Evolutionary conservation across 2,113 vertebrate species (phyloP), one percentile per base, ranked within the genome.

Genomic region (Gasterosteus nipponicus): DNA sequence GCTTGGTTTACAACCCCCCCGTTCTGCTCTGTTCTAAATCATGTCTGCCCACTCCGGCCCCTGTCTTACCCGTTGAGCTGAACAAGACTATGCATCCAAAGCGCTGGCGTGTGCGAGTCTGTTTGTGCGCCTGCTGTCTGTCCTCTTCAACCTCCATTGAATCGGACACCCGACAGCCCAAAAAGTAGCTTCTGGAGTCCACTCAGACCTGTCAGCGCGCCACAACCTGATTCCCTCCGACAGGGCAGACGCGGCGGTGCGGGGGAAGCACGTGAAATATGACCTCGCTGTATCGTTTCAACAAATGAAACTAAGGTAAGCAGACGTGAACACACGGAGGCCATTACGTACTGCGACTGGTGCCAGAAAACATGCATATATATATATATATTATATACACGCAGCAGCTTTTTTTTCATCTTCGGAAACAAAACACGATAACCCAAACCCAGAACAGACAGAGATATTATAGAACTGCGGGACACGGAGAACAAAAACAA

Each of bases 131-230:
- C 39, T 59, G 61, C 42, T 69, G 73, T 80, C 69, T 62, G 81
- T 78, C 71, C 80, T 87, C 58, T 82, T 87, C 84, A 77, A 67
- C 75, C 81, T 84, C 75, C 77, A 89, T 90, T 83, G 90, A 71
- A 80, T 84, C 87, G 87, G 80, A 80, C 73, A 78, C 68, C 71
- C 81, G 65, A 75, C 57, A 80, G 78, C 74, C 83, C 18, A 18
- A 49, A 77, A 76, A 87, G 63, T 61, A 85, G 77, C 75, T 75
- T 73, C 81, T 82, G 81, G 80, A 88, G 81, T 82, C 69, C 58
- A 65, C 77, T 88, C 78, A 68, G 79, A 80, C 74, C 74, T 73
- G 74, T 75, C 79, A 82, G 69, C 58, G 77, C 62, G 22, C 26
- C 76, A 68, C 69, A 71, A 69, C 71, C 80, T 81, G 85, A 91